Evolutionary conservation across 2,113 vertebrate species (phyloP), one percentile per base, ranked within the genome.

Genomic region (mouse (Mus musculus)): DNA sequence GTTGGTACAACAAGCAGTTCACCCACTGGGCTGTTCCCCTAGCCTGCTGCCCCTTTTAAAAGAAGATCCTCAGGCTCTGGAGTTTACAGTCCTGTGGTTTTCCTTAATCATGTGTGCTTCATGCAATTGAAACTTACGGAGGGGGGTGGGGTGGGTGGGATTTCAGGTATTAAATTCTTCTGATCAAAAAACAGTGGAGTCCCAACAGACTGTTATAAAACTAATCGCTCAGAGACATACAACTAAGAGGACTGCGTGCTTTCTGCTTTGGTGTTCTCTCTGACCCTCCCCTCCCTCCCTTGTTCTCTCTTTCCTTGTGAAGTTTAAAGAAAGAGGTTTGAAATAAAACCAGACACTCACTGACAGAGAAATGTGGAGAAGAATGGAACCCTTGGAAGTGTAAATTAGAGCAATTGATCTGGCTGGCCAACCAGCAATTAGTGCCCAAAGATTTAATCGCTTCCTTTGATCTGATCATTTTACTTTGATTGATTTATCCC

Each of bases 391-490:
- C 0, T 88, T 12, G 19, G 3, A 9, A 73, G 42, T 7, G 4
- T 6, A 24, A 49, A 30, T 9, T 39, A 78, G 3, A 7, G 17
- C 30, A 19, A 13, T 7, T 54, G 26, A 36, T 59, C 65, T 28
- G 92, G 24, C n/a, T 52, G 26, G 52, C 49, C 52, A 77, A 10
- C 54, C 26, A 56, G 73, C n/a, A 33, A 46, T 54, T 95, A 30
- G 39, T 16, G 61, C 9, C 80, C 73, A 30, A 75, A 85, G 84
- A 86, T 42, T 67, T 49, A 42, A 3, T 84, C n/a, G 19, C 54
- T 80, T 88, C 42, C 95, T 95, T 91, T 76, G 14, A 80, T 6
- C 89, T 33, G 67, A 92, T 49, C 9, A 10, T 67, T 88, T 72
- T 46, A 13, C 54, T 81, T 81, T 81, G 39, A 46, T 69, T 73